Evolutionary conservation across 2,888 invertebrate species (phyloP), one percentile per base, ranked within the genome.

Genomic region (Cantharis flavilabris): DNA sequence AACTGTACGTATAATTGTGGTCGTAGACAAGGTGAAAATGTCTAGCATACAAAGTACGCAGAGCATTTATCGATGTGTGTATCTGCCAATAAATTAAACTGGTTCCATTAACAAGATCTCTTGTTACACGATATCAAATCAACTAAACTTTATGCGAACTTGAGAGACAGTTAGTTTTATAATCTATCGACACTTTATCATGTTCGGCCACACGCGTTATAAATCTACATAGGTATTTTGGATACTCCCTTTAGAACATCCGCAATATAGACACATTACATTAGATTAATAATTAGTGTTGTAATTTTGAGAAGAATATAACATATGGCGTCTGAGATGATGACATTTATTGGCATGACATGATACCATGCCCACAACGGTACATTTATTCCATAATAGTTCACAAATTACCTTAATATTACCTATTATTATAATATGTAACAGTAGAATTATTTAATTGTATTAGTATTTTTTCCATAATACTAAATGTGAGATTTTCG

Each of bases 91-190:
- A 76, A 76, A 76, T 76, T 76, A 76, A 72, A 76, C 72, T 70
- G 72, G 76, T 72, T 76, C 76, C 76, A 76, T 76, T 76, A 76
- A 76, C 72, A 76, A 76, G 76, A 76, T 76, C 76, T 76, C 72
- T 73, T 72, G 72, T 76, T 76, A 76, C 76, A 76, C 72, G 72
- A 62, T 72, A 76, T 73, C 72, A 76, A 72, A 76, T 76, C 76
- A 76, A 64, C 72, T 70, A 76, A 76, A 76, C 72, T 76, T 76
- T 76, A 76, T 72, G 72, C 70, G 76, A 76, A 73, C 72, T 73
- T 70, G 33, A 11, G 67, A 76, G 76, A 76, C 76, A 76, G 75
- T 71, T 71, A 69, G 64, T 69, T 73, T 63, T 72, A 63, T 72
- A 72, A 76, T 70, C 62, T 71, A 75, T 71, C 71, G 62, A 30